phyloP scores from a whole-genome alignment of 2,113 vertebrate species.

The Blennius ocellaris region DNA sequence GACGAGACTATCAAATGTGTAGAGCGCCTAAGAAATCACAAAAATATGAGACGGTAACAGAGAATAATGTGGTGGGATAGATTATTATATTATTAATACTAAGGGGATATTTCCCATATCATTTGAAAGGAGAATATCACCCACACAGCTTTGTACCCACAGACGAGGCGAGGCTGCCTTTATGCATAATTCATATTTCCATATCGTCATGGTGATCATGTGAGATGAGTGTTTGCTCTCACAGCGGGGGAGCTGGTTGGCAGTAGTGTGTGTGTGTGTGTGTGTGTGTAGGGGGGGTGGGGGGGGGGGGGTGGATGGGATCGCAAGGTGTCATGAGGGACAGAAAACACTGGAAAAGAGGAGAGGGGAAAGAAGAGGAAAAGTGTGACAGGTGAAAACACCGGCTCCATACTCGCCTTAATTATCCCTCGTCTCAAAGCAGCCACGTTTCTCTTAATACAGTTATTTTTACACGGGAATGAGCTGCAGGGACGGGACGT shows the following conservation, averaged over 20 bases:
- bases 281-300: slow-evolving; percentile 23
- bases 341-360: slow-evolving; percentile 44
- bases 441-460: slow-evolving; percentile 41
- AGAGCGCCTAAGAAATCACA: slow-evolving; percentile 40
- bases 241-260: slow-evolving; percentile 69
- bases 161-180: slow-evolving; percentile 66
- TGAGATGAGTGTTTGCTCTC: slow-evolving; percentile 77
- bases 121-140: slow-evolving; percentile 72
- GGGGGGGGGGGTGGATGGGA: slow-evolving; percentile 14
- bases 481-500: slow-evolving; percentile 25
- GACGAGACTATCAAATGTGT: slow-evolving; percentile 1
- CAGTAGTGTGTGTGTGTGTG: slow-evolving; percentile 33
- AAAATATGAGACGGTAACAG: slow-evolving; percentile 30
- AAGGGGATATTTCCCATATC: slow-evolving; percentile 72
- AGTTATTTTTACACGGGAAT: slow-evolving; percentile 55
- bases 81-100: slow-evolving; percentile 77
- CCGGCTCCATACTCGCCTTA: slow-evolving; percentile 31
- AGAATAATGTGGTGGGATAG: slow-evolving; percentile 56
- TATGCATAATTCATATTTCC: slow-evolving; percentile 82
- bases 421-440: slow-evolving; percentile 49
- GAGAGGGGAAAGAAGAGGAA: slow-evolving; percentile 2
- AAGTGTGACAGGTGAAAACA: slow-evolving; percentile 47
- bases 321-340: slow-evolving; percentile 56
- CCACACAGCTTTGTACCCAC: slow-evolving; percentile 74
- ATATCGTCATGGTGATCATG: slow-evolving; percentile 82